Percentiles rank a stretch among this genome's conserved stretches.
These are phyloP conservation scores for Megaleporinus macrocephalus DNA, from an alignment of 2,113 vertebrate species.

Conservation along the genomic window DNA sequence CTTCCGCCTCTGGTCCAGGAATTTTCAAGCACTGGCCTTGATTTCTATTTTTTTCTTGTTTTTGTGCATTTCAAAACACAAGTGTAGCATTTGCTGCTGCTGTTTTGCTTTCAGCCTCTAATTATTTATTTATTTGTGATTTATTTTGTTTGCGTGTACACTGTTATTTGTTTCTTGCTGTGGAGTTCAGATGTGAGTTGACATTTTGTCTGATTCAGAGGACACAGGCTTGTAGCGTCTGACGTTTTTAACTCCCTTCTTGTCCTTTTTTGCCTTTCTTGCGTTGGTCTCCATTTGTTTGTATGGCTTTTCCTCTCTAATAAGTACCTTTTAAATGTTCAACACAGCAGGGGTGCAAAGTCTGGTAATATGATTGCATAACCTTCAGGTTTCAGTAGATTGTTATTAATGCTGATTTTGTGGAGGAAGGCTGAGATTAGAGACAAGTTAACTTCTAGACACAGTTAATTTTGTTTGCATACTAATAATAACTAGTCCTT, in stretches of 20 bases:
- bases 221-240: conserved; percentile 25
- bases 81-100: background rate
- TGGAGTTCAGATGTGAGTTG: conserved; percentile 23
- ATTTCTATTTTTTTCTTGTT: too few species aligned
- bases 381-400: background rate
- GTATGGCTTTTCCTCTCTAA: background rate
- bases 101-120: background rate
- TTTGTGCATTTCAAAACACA: background rate
- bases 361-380: background rate
- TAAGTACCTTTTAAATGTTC: background rate
- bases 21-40: background rate
- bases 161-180: conserved; percentile 21
- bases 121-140: background rate
- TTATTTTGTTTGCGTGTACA: background rate
- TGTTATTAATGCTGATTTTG: background rate
- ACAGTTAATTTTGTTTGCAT: background rate
- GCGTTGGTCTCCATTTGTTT: conserved; percentile 11
- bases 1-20: background rate
- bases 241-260: background rate
- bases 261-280: conserved; percentile 4
- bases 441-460: background rate
- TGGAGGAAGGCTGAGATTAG: background rate
- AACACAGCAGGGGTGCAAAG: background rate
- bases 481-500: background rate
- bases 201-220: conserved; percentile 45